Conservation (phyloP, 2,797 vertebrate species). For the Prunella strophiata region DNA sequence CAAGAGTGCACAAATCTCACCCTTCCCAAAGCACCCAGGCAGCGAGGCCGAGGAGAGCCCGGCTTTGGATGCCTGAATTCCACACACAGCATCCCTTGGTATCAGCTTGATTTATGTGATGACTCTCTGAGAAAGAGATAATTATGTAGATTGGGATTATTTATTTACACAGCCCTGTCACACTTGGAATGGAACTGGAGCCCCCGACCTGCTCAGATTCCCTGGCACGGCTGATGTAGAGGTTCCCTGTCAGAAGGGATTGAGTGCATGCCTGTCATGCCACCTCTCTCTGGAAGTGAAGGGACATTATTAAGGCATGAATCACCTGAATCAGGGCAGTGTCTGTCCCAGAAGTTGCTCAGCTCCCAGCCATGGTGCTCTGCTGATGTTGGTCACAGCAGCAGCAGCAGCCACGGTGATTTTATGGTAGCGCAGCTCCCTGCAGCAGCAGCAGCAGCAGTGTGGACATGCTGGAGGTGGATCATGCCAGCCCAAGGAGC, state of each 20-base stretch:
- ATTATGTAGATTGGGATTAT: constrained; percentile 33
- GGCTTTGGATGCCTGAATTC: neutral
- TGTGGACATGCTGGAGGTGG: neutral
- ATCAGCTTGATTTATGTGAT: neutral
- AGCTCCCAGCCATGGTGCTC: neutral
- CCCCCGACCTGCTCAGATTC: neutral
- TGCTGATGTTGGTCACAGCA: fast-evolving
- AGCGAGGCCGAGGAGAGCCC: neutral
- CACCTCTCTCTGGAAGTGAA: constrained; percentile 34
- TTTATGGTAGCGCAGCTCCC: neutral
- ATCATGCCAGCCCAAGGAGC: neutral
- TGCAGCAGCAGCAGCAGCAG: neutral
- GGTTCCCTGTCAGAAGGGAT: constrained; percentile 48
- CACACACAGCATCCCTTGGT: neutral
- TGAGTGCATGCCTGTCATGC: neutral
- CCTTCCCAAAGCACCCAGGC: neutral
- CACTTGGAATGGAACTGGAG: neutral
- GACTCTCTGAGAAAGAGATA: neutral
- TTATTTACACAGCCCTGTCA: constrained; percentile 44
- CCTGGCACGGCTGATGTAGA: neutral
- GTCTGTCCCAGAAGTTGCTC: constrained; percentile 11
- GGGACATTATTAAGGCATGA: constrained; percentile 41
- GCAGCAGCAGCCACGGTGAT: fast-evolving
- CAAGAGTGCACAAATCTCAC: neutral
- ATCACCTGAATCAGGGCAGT: neutral